These are phyloP conservation scores for Habroteleia sp. DNA, from an alignment of 2,888 invertebrate genomes.

Conservation along the genomic window DNA sequence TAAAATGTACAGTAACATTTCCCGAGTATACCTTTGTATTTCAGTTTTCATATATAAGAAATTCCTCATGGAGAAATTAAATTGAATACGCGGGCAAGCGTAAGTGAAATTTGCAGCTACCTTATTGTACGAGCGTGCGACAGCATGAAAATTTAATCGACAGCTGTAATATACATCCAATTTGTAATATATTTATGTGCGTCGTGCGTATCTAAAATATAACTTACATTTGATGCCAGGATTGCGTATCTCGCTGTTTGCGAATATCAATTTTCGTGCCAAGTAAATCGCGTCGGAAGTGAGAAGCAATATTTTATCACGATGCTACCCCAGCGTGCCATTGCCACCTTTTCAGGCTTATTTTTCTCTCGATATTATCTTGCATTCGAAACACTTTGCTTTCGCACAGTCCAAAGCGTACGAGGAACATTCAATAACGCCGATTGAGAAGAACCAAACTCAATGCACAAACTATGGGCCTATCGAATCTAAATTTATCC, in stretches of 20 bases:
- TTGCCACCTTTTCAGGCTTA: conserved; percentile 66
- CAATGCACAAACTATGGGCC: conserved; percentile 6
- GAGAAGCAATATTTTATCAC: conserved; percentile 69
- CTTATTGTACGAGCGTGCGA: conserved; percentile 24
- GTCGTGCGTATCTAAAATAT: conserved; percentile 37
- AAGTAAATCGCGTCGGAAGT: conserved; percentile 51
- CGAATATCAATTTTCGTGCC: conserved; percentile 59
- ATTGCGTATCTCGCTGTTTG: conserved; percentile 58
- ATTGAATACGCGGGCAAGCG: conserved; percentile 18
- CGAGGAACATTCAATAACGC: conserved; percentile 68
- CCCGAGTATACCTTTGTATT: too few relatives aligned
- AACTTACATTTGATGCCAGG: conserved; percentile 50
- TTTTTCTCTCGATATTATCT: conserved; percentile 64
- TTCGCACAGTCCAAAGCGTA: conserved; percentile 28
- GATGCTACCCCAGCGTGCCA: conserved; percentile 72
- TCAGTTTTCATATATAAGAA: conserved; percentile 15
- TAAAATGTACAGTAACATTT: too few relatives aligned
- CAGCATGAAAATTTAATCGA: conserved; percentile 44
- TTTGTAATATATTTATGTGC: conserved; percentile 49
- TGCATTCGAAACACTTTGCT: conserved; percentile 47
- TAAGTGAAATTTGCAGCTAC: too few relatives aligned
- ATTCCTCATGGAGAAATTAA: conserved; percentile 17
- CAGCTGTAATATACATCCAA: conserved; percentile 37
- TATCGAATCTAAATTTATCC: conserved; percentile 18
- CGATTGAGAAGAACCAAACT: conserved; percentile 69